phyloP scores from a whole-genome alignment of 2,797 vertebrate species.

The Cyprinodon diabolis region DNA sequence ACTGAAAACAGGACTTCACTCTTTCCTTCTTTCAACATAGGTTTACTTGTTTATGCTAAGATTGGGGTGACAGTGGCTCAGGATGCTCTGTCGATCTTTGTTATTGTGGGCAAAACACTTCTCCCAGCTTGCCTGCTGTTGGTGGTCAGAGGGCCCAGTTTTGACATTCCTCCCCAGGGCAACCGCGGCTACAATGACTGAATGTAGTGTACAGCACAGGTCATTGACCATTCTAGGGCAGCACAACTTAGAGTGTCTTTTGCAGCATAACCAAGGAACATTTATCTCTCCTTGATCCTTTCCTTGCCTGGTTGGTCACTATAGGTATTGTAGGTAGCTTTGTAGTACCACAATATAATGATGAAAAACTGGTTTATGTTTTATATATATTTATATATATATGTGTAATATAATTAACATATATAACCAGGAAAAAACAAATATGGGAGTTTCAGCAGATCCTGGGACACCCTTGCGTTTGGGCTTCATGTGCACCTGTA shows the following conservation, averaged over 20 bases:
- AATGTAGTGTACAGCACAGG: no score
- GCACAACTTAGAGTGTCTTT: background rate
- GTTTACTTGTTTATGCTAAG: background rate
- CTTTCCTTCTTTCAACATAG: background rate
- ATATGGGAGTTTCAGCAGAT: conserved; percentile 14
- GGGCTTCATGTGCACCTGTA: conserved; percentile 68
- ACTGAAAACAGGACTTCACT: background rate
- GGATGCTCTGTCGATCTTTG: no score
- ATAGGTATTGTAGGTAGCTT: background rate
- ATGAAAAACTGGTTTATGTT: background rate
- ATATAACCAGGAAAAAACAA: conserved; percentile 5
- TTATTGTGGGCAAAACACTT: no score
- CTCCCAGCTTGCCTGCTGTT: no score
- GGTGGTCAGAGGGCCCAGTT: no score
- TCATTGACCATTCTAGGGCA: no score
- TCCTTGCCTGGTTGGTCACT: background rate
- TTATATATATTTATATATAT: background rate
- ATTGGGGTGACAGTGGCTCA: background rate
- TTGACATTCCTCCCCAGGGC: no score
- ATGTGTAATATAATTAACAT: background rate
- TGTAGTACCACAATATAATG: background rate
- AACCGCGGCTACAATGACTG: no score
- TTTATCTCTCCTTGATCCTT: no score
- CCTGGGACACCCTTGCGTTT: conserved; percentile 16
- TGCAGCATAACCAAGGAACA: no score